A percentile compares a stretch with the other conserved stretches of the same genome.
These are phyloP conservation scores for Heterocephalus glaber DNA, from an alignment of 2,113 vertebrate species.

Conservation along the genomic window DNA sequence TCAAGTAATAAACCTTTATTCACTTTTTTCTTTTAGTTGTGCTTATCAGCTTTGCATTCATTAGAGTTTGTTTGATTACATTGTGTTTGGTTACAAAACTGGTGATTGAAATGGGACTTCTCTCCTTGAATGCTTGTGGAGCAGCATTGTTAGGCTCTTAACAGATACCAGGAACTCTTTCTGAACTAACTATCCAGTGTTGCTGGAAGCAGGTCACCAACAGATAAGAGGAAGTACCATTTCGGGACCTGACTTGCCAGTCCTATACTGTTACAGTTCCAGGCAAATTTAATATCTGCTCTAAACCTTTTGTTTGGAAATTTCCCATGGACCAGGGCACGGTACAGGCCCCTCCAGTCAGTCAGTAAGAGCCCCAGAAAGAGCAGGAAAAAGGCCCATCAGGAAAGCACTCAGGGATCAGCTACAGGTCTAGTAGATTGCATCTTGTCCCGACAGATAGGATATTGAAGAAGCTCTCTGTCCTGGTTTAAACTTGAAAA, in stretches of 20 bases:
- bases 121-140: not conserved
- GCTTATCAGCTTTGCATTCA: not conserved
- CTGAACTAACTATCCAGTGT: no score
- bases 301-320: not conserved
- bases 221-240: not conserved
- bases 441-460: not conserved
- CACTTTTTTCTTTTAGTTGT: not conserved
- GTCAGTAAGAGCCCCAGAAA: not conserved
- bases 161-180: no score
- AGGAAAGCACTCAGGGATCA: not conserved
- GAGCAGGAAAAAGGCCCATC: not conserved
- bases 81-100: not conserved
- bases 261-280: not conserved
- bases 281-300: not conserved
- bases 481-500: not conserved
- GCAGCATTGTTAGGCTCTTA: rapidly evolving
- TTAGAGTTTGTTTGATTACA: not conserved
- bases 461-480: not conserved
- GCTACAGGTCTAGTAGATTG: no score
- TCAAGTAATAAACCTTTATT: not conserved
- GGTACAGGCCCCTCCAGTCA: not conserved
- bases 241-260: not conserved
- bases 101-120: not conserved
- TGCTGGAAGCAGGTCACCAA: not conserved
- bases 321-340: not conserved